phyloP scores from a whole-genome alignment of 92 coral and sea anemone species.

The Palythoa grandiflora region DNA sequence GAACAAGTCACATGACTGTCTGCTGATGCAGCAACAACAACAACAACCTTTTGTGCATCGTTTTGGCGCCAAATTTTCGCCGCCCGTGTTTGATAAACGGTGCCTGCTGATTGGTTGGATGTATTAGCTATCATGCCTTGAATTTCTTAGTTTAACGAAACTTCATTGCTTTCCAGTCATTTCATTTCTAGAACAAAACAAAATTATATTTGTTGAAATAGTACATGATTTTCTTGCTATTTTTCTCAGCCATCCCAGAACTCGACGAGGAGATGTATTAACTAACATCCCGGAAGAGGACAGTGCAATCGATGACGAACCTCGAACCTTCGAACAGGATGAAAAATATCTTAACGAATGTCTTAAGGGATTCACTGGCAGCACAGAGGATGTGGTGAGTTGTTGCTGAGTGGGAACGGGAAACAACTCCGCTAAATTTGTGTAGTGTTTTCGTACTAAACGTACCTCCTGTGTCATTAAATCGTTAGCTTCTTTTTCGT shows the following conservation, averaged over 20 bases:
- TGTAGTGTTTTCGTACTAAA: no score
- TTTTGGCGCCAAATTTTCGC: neutral
- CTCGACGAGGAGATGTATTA: constrained; percentile 64
- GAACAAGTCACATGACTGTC: no score
- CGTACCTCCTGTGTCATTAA: no score
- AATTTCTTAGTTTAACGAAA: neutral
- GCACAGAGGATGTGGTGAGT: constrained; percentile 59
- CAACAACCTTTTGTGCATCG: neutral
- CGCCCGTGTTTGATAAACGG: neutral
- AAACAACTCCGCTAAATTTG: no score
- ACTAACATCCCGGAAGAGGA: constrained; percentile 88
- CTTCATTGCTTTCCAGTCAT: neutral
- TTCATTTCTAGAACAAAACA: neutral
- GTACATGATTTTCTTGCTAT: no score
- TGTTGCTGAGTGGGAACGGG: neutral
- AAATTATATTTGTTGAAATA: neutral
- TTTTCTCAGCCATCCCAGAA: constrained; percentile 39
- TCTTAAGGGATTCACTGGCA: constrained; percentile 66
- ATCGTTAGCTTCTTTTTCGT: no score
- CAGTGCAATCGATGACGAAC: constrained; percentile 66
- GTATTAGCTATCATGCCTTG: neutral
- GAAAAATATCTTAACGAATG: constrained; percentile 87
- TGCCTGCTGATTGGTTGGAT: neutral
- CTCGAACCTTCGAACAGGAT: constrained; percentile 87
- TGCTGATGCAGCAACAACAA: no score